Evolutionary conservation across 2,888 invertebrate genomes (phyloP).

Genomic region (Psylliodes chrysocephalus): DNA sequence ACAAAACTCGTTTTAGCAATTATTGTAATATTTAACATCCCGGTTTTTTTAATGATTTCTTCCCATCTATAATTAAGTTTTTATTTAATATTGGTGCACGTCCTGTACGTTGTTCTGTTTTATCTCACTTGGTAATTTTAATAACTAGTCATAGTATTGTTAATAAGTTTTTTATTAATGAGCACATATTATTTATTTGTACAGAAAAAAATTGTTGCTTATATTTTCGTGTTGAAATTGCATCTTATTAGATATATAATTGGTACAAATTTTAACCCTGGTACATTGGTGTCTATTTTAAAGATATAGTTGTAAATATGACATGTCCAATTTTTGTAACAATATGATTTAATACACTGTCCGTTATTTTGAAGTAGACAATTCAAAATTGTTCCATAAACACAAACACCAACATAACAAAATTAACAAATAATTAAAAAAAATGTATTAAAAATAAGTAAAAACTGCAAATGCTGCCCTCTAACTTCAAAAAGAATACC

Average conservation of each 20-base stretch:
- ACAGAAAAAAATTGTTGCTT: constrained; percentile 54
- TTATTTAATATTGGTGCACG: constrained; percentile 28
- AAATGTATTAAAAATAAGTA: no score
- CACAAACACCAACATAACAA: no score
- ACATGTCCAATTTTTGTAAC: no score
- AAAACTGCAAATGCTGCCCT: no score
- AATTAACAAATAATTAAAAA: no score
- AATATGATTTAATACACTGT: no score
- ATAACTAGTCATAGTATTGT: constrained; percentile 60
- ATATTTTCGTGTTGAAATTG: constrained; percentile 45
- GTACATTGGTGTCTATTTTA: constrained; percentile 1
- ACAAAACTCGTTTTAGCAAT: neutral
- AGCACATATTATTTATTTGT: constrained; percentile 55
- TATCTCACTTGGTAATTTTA: constrained; percentile 49
- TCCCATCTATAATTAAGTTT: constrained; percentile 25
- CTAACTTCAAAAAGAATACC: no score
- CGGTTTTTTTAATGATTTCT: constrained; percentile 2
- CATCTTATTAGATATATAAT: constrained; percentile 20
- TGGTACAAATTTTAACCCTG: constrained; percentile 18
- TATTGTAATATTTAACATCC: constrained; percentile 21
- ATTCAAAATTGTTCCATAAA: no score
- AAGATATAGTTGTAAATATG: neutral
- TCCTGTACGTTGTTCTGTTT: constrained; percentile 41
- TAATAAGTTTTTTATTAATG: constrained; percentile 51
- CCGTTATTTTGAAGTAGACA: no score